Base-by-base conservation (phyloP, 2,888 invertebrate genomes). In the Drosophila meridionalis region DNA sequence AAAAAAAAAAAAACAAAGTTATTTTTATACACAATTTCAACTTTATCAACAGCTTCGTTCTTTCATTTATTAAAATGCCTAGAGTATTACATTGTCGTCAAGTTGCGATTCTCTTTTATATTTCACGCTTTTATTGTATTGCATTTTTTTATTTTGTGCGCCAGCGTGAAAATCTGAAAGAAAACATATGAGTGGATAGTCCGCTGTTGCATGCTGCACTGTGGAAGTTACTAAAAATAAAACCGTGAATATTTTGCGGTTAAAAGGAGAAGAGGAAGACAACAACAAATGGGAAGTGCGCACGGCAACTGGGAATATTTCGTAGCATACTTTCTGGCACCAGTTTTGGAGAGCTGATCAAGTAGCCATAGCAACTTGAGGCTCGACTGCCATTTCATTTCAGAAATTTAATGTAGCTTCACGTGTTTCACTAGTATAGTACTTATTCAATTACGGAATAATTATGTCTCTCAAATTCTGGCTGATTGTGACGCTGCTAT, bases 81-180 rank as follows among this genome's bases (percentile, higher is more conserved):
- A 87, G 87, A 28, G 86, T 32, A 80, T 69, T 34, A 26, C 0
- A 0, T 6, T 0, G 32, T 62, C 64, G 61, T 1, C 7, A 32
- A 11, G 2, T 11, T 8, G 5, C 0, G 7, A 0, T 1, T n/a
- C 48, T n/a, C 28, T 52, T 40, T 69, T 60, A 43, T 43, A 56
- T 42, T 42, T 30, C 28, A 11, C 3, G 42, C 38, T 74, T 78
- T 76, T 86, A 66, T 73, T 86, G 68, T 78, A 67, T 69, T 72
- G 76, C 71, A 75, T 45, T 73, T 84, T 67, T 73, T 66, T 56
- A 14, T 55, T 53, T 36, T 62, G 53, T 67, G 63, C 67, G 63
- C 56, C 61, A 70, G 77, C 63, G 84, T 82, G 73, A 87, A 85
- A 87, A 87, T 80, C 84, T 80, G 87, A 79, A 89, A 82, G 84